phyloP scores from a whole-genome alignment of 2,888 invertebrate genomes.

The Melanophora roralis region DNA sequence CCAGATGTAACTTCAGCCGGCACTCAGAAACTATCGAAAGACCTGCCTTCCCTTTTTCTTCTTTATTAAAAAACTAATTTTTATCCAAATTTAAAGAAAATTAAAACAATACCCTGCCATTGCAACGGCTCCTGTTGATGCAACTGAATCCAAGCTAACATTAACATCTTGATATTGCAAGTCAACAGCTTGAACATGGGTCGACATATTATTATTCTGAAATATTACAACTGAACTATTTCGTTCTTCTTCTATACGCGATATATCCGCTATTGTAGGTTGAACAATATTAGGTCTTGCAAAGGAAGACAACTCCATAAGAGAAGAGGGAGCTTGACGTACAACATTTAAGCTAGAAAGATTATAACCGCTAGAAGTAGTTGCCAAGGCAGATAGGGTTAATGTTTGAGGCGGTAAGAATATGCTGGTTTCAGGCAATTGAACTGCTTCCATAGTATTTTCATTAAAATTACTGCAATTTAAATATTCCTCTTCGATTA shows the following conservation, averaged over 20 bases:
- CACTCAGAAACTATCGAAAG: not conserved
- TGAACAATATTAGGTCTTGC: conserved; percentile 1
- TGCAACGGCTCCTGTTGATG: not conserved
- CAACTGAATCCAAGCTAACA: conserved; percentile 6
- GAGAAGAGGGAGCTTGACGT: conserved; percentile 43
- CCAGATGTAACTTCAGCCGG: too few species aligned
- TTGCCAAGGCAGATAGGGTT: not conserved
- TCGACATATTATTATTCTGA: not conserved
- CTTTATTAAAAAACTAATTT: conserved; percentile 31
- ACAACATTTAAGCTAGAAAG: conserved; percentile 57
- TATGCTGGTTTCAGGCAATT: not conserved
- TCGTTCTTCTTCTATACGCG: conserved; percentile 26
- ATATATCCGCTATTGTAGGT: not conserved
- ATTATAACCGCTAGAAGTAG: conserved; percentile 8
- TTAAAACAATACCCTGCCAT: conserved; percentile 24
- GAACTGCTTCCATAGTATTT: not conserved
- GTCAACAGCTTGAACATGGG: not conserved
- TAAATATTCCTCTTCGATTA: conserved; percentile 37
- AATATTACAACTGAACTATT: not conserved
- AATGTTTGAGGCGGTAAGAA: not conserved
- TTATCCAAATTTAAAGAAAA: not conserved
- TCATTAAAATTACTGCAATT: not conserved
- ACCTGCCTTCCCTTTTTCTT: not conserved
- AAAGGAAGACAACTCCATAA: conserved; percentile 21
- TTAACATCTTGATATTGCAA: not conserved